Conservation (phyloP, 2,888 invertebrate genomes). For the Cordilura impudica region DNA sequence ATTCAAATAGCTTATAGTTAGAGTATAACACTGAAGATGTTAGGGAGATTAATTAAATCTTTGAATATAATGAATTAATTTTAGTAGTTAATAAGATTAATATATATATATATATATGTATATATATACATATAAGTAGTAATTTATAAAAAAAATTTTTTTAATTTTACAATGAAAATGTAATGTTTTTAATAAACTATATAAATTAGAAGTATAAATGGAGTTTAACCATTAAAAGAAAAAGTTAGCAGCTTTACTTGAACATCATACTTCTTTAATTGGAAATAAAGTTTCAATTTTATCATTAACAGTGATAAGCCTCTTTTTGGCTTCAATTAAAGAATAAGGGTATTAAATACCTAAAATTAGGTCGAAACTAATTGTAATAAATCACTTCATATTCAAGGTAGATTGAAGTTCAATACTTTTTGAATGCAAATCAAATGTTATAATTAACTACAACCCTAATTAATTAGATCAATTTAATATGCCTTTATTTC, state of each 20-base stretch:
- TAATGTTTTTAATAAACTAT: slow-evolving; percentile 83
- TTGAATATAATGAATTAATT: slow-evolving; percentile 69
- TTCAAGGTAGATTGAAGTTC: slow-evolving; percentile 75
- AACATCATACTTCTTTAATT: slow-evolving; percentile 81
- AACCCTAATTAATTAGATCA: slow-evolving; percentile 75
- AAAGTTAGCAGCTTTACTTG: slow-evolving; percentile 83
- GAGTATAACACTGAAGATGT: slow-evolving; percentile 79
- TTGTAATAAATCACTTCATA: slow-evolving; percentile 78
- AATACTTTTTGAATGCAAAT: slow-evolving; percentile 77
- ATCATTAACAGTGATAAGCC: slow-evolving; percentile 80
- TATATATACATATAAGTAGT: no score
- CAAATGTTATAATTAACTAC: slow-evolving; percentile 70
- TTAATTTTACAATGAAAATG: slow-evolving; percentile 83
- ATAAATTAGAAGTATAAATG: slow-evolving; percentile 69
- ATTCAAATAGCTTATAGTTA: slow-evolving; percentile 78
- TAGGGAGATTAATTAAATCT: slow-evolving; percentile 72
- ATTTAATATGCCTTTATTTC: slow-evolving; percentile 82
- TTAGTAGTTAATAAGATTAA: no score
- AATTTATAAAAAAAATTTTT: slow-evolving; percentile 73
- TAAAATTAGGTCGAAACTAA: slow-evolving; percentile 80
- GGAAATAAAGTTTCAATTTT: slow-evolving; percentile 75
- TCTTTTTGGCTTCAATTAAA: slow-evolving; percentile 78
- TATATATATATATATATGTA: no score
- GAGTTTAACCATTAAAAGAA: slow-evolving; percentile 75
- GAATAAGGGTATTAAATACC: slow-evolving; percentile 78